A percentile compares a stretch with the other conserved stretches of the same genome.
Conservation (phyloP, 1,140 invertebrate genomes). For the Gerris buenoi region DNA sequence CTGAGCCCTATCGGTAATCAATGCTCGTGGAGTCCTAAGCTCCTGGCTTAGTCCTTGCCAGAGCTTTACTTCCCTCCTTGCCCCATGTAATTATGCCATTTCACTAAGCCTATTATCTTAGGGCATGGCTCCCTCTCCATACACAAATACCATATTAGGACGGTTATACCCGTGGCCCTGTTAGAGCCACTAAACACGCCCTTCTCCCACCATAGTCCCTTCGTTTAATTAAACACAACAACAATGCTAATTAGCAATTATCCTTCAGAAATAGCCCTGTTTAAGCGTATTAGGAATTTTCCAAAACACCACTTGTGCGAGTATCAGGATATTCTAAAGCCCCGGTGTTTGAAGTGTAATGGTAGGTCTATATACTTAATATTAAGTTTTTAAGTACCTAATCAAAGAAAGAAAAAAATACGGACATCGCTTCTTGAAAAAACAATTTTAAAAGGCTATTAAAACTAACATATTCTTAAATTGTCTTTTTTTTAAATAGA, state of each 20-base stretch:
- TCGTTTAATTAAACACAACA: background rate
- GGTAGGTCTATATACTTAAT: too few relatives aligned
- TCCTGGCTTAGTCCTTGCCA: background rate
- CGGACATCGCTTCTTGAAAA: too few relatives aligned
- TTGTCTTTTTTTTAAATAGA: too few relatives aligned
- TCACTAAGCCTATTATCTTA: background rate
- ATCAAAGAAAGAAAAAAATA: too few relatives aligned
- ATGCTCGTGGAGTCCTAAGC: background rate
- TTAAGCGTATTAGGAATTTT: background rate
- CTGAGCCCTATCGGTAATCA: background rate
- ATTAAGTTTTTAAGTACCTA: too few relatives aligned
- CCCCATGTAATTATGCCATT: background rate
- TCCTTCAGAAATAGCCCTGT: background rate
- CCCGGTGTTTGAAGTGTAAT: too few relatives aligned
- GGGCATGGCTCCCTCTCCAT: background rate
- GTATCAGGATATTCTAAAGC: too few relatives aligned
- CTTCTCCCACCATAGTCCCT: background rate
- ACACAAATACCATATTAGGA: background rate
- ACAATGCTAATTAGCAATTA: background rate
- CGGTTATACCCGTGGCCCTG: background rate
- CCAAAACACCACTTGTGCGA: background rate
- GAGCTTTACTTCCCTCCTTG: background rate
- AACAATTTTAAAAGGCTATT: too few relatives aligned
- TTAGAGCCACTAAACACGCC: background rate
- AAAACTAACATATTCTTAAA: too few relatives aligned